Conservation (phyloP, 2,797 vertebrate genomes). For the Emys orbicularis region DNA sequence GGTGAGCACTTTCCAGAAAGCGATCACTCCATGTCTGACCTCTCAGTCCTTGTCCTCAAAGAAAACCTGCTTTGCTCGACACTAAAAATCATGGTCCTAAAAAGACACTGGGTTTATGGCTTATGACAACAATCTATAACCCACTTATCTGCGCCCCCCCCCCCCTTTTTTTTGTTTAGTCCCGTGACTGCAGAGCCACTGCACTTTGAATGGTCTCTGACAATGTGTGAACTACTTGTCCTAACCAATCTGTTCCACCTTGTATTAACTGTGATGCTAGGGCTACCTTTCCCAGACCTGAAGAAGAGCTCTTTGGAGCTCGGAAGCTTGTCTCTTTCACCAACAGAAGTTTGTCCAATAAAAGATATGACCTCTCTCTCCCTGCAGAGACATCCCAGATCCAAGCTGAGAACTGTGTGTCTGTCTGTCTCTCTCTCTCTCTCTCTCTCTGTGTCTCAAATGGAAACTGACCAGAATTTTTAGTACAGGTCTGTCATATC, state of each 20-base stretch:
- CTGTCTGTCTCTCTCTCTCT: too few relatives aligned
- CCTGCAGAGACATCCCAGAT: too few relatives aligned
- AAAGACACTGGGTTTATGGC: background rate
- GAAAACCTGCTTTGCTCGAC: background rate
- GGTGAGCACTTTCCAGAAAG: background rate
- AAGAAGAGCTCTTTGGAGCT: background rate
- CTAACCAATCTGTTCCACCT: background rate
- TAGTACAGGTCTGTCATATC: too few relatives aligned
- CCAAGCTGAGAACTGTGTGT: too few relatives aligned
- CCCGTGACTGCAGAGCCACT: background rate
- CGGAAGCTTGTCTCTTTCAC: background rate
- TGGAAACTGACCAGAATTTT: too few relatives aligned
- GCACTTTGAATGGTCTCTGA: background rate
- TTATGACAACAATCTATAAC: background rate
- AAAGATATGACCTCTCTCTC: too few relatives aligned
- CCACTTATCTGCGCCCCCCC: too few relatives aligned
- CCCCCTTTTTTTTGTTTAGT: background rate
- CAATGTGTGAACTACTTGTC: background rate
- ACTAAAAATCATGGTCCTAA: background rate
- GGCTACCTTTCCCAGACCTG: too few relatives aligned
- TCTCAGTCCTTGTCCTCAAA: background rate
- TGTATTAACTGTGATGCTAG: too few relatives aligned
- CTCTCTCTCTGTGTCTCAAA: too few relatives aligned
- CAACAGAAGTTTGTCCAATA: background rate
- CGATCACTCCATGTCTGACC: too few relatives aligned